Evolutionary conservation across 1,140 invertebrate genomes (phyloP).

Genomic region (Hypothenemus hampei): DNA sequence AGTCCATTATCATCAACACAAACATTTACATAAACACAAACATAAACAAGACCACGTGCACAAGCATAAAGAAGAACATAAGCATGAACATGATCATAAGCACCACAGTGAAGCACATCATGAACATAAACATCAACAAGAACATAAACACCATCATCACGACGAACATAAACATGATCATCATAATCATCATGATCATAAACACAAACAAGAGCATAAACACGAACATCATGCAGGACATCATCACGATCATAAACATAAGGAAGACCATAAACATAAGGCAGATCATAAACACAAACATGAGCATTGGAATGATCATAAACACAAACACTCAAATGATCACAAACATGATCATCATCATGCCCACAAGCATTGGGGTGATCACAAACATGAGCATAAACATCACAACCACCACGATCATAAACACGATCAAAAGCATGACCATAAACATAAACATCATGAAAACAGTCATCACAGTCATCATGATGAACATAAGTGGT

Average conservation of each 20-base stretch:
- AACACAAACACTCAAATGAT: slow-evolving; percentile 23
- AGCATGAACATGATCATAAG: slow-evolving; percentile 19
- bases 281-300: slow-evolving; percentile 27
- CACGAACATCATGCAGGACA: slow-evolving; percentile 16
- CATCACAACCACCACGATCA: slow-evolving; percentile 15
- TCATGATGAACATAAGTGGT: slow-evolving; percentile 8
- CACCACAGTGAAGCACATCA: slow-evolving; percentile 15
- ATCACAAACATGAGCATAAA: slow-evolving; percentile 18
- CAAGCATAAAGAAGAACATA: slow-evolving; percentile 21
- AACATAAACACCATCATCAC: slow-evolving; percentile 14
- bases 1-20: slow-evolving; percentile 25
- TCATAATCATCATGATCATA: slow-evolving; percentile 12
- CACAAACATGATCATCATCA: slow-evolving; percentile 17
- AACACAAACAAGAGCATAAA: slow-evolving; percentile 12
- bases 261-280: slow-evolving; percentile 19
- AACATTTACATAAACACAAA: slow-evolving; percentile 25
- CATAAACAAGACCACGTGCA: slow-evolving; percentile 23
- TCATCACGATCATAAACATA: slow-evolving; percentile 22
- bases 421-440: slow-evolving; percentile 7
- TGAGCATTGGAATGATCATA: slow-evolving; percentile 15
- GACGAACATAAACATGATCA: slow-evolving; percentile 15
- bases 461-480: slow-evolving; percentile 17
- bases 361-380: slow-evolving; percentile 3
- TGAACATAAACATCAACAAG: slow-evolving; percentile 16
- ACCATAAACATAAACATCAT: slow-evolving; percentile 17